Base-by-base conservation (phyloP, 2,797 vertebrate species). In the Clarias laeviceps region DNA sequence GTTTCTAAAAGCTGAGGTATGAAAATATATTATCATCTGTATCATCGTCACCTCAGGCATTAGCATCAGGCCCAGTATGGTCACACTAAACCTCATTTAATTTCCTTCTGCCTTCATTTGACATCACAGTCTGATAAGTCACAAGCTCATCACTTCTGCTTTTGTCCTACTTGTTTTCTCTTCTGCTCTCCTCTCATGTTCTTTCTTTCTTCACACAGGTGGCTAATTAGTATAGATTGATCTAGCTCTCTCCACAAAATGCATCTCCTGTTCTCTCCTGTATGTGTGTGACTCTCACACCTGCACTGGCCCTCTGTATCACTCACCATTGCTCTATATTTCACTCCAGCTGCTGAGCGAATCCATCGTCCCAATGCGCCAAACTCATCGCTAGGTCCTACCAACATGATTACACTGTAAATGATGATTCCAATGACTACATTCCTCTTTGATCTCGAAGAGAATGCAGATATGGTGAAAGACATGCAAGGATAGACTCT, bases 301-400 rank as follows among this genome's bases (percentile, higher is more conserved):
- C 89, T 90, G 89, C 80, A 56, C 68, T 77, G 73, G 70, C 29
- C 37, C 77, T 84, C 40, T 32, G 12, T 76, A 83, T 90, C 89
- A 87, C 82, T 90, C 89, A 88, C 17, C 89, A 82, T 82, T 82
- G 69, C 73, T 80, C n/a, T 83, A 88, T 88, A 90, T 87, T 86
- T 80, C 80, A 64, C 59, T 11, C 61, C 82, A 90, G 84, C 82
- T 86, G 87, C 54, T 82, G 83, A 86, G 84, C 54, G 2, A 62
- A 65, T 79, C 50, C 80, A 69, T 57, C 56, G 2, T 86, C 37
- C 59, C 80, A 85, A 50, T 72, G 57, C 82, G 69, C 81, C 80
- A 86, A 83, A 83, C 79, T 90, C 84, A 88, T 87, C 80, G 27
- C 84, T 74, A 79, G 32, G 64, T 72, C 45, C 54, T 37, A 45